Percentiles rank a stretch among this genome's conserved stretches.
Conservation (phyloP, 2,888 invertebrate species). For the Priocnemis perturbator region DNA sequence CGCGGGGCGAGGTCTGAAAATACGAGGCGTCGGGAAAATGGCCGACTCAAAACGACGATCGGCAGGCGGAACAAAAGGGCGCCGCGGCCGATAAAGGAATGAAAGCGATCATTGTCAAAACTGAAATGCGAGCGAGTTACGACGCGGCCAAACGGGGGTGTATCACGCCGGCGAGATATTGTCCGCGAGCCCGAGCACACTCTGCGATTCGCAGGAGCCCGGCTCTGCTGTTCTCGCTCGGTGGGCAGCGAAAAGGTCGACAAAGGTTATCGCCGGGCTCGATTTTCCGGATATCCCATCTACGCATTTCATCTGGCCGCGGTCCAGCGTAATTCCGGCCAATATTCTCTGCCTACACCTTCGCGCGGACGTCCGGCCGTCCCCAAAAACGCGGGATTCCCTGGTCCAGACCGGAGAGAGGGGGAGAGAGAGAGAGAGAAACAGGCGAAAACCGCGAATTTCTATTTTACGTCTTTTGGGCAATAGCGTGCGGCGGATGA, state of each 20-base stretch:
- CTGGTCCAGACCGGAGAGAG: not conserved
- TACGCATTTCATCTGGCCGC: conserved; percentile 30
- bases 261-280: conserved; percentile 29
- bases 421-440: not conserved
- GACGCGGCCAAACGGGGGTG: conserved; percentile 10
- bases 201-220: conserved; percentile 20
- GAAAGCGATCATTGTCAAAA: conserved; percentile 15
- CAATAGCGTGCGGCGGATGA: no score
- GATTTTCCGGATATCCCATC: conserved; percentile 24
- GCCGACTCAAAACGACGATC: not conserved
- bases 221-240: conserved; percentile 6
- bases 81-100: not conserved
- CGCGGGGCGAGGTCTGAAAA: not conserved
- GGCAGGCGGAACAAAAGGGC: not conserved
- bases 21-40: not conserved
- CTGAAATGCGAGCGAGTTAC: conserved; percentile 13
- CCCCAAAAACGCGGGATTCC: not conserved
- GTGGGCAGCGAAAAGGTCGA: conserved; percentile 12
- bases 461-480: no score
- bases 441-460: no score
- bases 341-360: conserved; percentile 4
- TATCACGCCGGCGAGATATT: conserved; percentile 13
- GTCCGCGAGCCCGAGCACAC: conserved; percentile 13
- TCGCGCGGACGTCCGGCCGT: no score
- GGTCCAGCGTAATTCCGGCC: conserved; percentile 26